Evolutionary conservation across 2,113 vertebrate species (phyloP).

Genomic region (Malurus cyaneus): DNA sequence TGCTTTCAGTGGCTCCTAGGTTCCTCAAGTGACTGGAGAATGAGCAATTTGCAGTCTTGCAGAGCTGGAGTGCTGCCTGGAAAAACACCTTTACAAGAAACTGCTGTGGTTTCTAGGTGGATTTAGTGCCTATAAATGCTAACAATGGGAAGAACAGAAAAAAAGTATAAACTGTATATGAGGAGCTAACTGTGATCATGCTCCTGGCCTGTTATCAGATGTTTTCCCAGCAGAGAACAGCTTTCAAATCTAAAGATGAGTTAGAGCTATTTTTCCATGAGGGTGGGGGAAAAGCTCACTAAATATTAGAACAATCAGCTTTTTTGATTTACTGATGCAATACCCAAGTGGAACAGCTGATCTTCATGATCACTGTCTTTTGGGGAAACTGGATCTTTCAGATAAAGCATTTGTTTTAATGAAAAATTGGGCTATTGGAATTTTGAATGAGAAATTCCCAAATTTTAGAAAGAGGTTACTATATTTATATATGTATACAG

Average conservation of each 20-base stretch:
- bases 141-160: background rate
- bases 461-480: background rate
- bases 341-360: background rate
- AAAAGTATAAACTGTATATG: background rate
- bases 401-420: background rate
- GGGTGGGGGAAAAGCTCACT: background rate
- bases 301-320: background rate
- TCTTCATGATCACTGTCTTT: background rate
- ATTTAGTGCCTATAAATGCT: background rate
- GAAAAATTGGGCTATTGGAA: background rate
- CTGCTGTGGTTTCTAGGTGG: background rate
- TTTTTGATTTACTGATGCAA: background rate
- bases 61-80: background rate
- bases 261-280: background rate
- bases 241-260: background rate
- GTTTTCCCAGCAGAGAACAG: background rate
- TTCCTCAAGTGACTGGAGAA: background rate
- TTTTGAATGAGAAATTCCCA: background rate
- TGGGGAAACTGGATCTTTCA: background rate
- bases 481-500: too few relatives aligned
- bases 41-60: background rate
- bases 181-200: background rate
- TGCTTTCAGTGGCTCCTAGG: background rate
- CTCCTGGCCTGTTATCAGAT: background rate
- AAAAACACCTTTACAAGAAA: background rate